These are phyloP conservation scores for Vanessa tameamea DNA, from an alignment of 1,140 invertebrate species.

Conservation along the genomic window DNA sequence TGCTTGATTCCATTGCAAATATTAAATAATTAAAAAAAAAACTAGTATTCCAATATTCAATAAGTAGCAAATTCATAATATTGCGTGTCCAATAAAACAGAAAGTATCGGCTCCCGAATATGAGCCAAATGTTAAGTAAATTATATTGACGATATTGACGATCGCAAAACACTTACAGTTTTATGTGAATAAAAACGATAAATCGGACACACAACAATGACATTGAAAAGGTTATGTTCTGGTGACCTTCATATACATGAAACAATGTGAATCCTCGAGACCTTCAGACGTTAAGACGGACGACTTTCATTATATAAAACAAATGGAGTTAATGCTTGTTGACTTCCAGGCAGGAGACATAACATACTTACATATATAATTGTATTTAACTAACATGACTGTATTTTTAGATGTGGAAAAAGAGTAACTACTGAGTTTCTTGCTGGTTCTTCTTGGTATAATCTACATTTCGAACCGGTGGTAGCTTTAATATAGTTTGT, in stretches of 20 bases:
- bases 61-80: not conserved
- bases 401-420: no score
- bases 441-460: no score
- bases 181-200: not conserved
- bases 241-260: not conserved
- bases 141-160: not conserved
- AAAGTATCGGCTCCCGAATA: not conserved
- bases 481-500: no score
- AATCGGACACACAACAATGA: not conserved
- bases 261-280: not conserved
- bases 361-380: no score
- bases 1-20: no score
- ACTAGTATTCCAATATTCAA: not conserved
- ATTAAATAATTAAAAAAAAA: not conserved
- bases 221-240: not conserved
- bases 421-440: no score
- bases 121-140: not conserved
- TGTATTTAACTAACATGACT: no score
- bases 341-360: no score
- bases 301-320: no score
- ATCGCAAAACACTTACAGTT: not conserved
- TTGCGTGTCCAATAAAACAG: not conserved
- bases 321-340: no score
- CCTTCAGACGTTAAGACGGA: not conserved
- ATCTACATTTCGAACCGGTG: no score